Percentiles rank a stretch among this genome's conserved stretches.
Conservation (phyloP, 2,797 vertebrate species). For the Luscinia megarhynchos region DNA sequence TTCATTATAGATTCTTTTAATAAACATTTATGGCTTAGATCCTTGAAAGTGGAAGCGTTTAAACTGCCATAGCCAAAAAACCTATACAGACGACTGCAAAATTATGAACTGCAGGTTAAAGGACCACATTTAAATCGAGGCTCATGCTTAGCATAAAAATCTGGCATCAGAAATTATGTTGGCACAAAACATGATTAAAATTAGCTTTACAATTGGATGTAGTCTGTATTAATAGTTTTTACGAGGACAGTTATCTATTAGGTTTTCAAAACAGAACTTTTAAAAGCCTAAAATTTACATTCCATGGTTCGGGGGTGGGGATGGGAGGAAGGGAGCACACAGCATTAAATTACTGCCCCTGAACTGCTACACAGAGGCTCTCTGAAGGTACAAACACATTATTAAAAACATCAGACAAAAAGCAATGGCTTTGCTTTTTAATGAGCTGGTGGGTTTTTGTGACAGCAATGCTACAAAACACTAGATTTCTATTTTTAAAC, state of each 20-base stretch:
- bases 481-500: neutral
- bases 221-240: constrained; percentile 63
- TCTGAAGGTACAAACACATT: constrained; percentile 12
- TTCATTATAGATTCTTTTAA: constrained; percentile 89
- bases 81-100: constrained; percentile 39
- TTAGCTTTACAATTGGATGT: constrained; percentile 64
- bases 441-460: neutral
- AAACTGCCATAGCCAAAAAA: constrained; percentile 75
- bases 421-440: constrained; percentile 16
- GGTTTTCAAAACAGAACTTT: constrained; percentile 66
- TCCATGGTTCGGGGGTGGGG: neutral
- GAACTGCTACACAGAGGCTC: constrained; percentile 1
- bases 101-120: constrained; percentile 69
- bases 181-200: constrained; percentile 65
- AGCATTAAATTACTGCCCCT: constrained; percentile 43
- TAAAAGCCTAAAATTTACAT: constrained; percentile 63
- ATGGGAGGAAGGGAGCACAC: constrained; percentile 6
- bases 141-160: constrained; percentile 64
- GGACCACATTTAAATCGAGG: constrained; percentile 53
- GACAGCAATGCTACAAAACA: neutral
- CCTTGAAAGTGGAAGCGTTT: constrained; percentile 80
- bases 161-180: constrained; percentile 58
- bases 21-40: constrained; percentile 85
- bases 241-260: constrained; percentile 62
- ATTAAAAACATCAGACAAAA: constrained; percentile 1